Evolutionary conservation across 2,888 invertebrate species (phyloP).

Genomic region (Mimachlamys varia): DNA sequence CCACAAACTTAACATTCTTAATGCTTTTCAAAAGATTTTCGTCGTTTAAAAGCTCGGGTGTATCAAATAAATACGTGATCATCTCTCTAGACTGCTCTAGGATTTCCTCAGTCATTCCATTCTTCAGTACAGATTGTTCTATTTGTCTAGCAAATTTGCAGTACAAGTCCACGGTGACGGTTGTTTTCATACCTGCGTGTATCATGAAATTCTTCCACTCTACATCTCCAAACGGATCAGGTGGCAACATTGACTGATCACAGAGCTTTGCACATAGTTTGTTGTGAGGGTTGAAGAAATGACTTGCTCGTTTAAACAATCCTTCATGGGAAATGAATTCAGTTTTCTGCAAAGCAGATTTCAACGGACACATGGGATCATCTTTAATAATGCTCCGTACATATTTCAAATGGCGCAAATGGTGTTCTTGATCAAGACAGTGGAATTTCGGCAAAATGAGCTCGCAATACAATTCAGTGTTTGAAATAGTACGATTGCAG

Average conservation of each 20-base stretch:
- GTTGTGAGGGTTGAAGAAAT: slow-evolving; percentile 43
- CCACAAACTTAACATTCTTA: slow-evolving; percentile 37
- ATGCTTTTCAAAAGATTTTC: neutral
- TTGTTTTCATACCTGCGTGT: slow-evolving; percentile 36
- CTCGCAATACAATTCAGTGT: neutral
- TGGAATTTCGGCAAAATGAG: slow-evolving; percentile 36
- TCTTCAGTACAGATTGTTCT: neutral
- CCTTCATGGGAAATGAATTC: slow-evolving; percentile 41
- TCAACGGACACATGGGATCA: neutral
- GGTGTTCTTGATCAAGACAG: slow-evolving; percentile 17
- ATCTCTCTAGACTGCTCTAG: slow-evolving; percentile 28
- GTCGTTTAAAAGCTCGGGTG: neutral
- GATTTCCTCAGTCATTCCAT: neutral
- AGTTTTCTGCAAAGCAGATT: neutral
- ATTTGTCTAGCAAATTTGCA: slow-evolving; percentile 39
- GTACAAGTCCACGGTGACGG: neutral
- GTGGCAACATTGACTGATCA: slow-evolving; percentile 32
- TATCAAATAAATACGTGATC: neutral
- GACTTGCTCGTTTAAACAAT: neutral
- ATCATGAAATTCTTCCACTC: slow-evolving; percentile 44
- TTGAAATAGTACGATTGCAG: neutral
- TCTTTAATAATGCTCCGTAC: neutral
- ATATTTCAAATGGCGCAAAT: slow-evolving; percentile 38
- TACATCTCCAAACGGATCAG: slow-evolving; percentile 6
- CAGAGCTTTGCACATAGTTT: slow-evolving; percentile 28